Evolutionary conservation across 2,113 vertebrate genomes (phyloP), one percentile per base, ranked within the genome.

Genomic region (Poicephalus meyeri): DNA sequence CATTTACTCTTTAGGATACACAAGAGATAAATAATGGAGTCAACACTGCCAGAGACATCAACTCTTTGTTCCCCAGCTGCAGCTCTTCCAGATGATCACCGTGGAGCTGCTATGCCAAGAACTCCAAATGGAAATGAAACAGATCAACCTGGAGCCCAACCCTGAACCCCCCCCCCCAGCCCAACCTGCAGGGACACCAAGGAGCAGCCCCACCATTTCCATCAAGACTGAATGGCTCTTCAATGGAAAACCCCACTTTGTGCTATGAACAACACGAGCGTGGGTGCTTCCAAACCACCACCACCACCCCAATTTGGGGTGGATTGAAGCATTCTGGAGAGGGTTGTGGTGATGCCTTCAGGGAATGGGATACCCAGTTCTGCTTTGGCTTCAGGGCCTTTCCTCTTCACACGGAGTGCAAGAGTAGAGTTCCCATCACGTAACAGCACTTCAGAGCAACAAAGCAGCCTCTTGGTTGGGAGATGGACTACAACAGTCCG

Each of bases 1-100:
- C 92, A 84, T 92, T 93, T 93, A 83, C 87, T 95, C 95, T 95
- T 91, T 50, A 92, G 93, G 89, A 88, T 81, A 74, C 76, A 93
- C 28, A 61, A 20, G 39, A 90, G 85, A 95, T 47, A 93, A 95
- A 95, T 80, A 93, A 92, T 61, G 28, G 78, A 82, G 44, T 81
- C 88, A 92, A 83, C 58, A 70, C 77, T 42, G 16, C 65, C 39
- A 79, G 73, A 79, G 65, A 87, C 95, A 95, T 81, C 80, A 87
- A 82, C 52, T 76, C 53, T 73, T 78, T 64, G 76, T 83, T 96
- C 96, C 95, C 95, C 85, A 96, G 94, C 74, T 91, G 91, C 61
- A 87, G 64, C 79, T 47, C 81, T 65, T 96, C 78, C 89, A 89
- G 73, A 74, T 84, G 50, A 85, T 52, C 89, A 80, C 52, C 35